Evolutionary conservation across 2,888 invertebrate genomes (phyloP).

Genomic region (Gastracanthus pulcherrimus): DNA sequence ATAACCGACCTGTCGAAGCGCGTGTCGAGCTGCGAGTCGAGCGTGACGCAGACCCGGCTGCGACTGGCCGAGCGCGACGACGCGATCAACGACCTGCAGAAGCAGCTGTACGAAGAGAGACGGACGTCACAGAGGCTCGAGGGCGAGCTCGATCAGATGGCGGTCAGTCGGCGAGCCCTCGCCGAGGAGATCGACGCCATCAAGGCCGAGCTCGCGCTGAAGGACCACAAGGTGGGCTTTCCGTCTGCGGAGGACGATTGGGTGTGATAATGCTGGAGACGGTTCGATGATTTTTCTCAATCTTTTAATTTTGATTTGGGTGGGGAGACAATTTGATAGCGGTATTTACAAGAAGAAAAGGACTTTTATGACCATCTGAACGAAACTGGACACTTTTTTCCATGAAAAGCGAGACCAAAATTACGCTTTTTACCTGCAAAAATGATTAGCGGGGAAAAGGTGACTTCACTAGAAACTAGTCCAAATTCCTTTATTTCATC

Average conservation of each 20-base stretch:
- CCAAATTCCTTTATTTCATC: too few relatives aligned
- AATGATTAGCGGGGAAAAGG: too few relatives aligned
- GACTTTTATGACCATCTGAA: too few relatives aligned
- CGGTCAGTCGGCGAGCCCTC: slow-evolving; percentile 59
- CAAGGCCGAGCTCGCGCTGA: slow-evolving; percentile 63
- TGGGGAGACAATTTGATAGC: too few relatives aligned
- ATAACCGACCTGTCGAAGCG: slow-evolving; percentile 47
- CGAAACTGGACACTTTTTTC: too few relatives aligned
- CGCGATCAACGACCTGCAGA: slow-evolving; percentile 59
- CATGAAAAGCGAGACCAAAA: too few relatives aligned
- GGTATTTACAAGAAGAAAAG: too few relatives aligned
- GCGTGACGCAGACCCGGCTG: slow-evolving; percentile 57
- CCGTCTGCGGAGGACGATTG: background rate
- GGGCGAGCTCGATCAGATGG: slow-evolving; percentile 59
- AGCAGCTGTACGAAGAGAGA: slow-evolving; percentile 47
- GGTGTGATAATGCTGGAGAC: too few relatives aligned
- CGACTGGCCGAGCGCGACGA: slow-evolving; percentile 65
- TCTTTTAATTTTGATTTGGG: too few relatives aligned
- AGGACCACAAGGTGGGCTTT: slow-evolving; percentile 64
- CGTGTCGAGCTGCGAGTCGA: slow-evolving; percentile 51
- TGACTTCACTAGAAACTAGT: too few relatives aligned
- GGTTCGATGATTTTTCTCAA: too few relatives aligned
- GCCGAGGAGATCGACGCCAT: slow-evolving; percentile 61
- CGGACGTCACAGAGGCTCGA: slow-evolving; percentile 52
- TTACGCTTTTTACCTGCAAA: too few relatives aligned